Evolutionary conservation across 2,113 vertebrate species (phyloP).

Genomic region (Tor tambroides): DNA sequence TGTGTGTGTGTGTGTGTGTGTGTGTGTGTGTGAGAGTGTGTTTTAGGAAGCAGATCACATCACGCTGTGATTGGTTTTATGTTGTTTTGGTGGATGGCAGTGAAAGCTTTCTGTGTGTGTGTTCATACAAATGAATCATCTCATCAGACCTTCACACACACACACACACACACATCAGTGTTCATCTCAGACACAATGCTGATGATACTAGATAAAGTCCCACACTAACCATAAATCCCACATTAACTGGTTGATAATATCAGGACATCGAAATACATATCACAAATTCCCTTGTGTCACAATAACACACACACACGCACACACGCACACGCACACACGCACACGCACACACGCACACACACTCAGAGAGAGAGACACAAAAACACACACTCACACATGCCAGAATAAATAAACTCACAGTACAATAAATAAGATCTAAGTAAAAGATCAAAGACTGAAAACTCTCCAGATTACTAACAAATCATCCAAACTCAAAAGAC

Average conservation of each 20-base stretch:
- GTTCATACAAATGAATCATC: background rate
- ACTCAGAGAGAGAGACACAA: too few species aligned
- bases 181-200: background rate
- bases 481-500: background rate
- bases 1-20: background rate
- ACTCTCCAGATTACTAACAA: too few species aligned
- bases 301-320: background rate
- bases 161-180: background rate
- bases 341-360: background rate
- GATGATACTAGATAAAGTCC: background rate
- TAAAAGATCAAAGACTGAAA: background rate
- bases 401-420: background rate
- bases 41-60: constrained; percentile 28
- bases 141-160: background rate
- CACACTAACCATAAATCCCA: background rate
- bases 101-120: constrained; percentile 9
- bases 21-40: background rate
- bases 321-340: background rate
- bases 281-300: background rate
- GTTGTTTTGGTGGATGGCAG: constrained; percentile 10
- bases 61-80: constrained; percentile 31
- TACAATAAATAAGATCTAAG: background rate
- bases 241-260: background rate
- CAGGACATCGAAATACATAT: background rate
- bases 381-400: too few species aligned